Evolutionary conservation across 2,888 invertebrate species (phyloP), one percentile per base, ranked within the genome.

Genomic region (Theretra japonica): DNA sequence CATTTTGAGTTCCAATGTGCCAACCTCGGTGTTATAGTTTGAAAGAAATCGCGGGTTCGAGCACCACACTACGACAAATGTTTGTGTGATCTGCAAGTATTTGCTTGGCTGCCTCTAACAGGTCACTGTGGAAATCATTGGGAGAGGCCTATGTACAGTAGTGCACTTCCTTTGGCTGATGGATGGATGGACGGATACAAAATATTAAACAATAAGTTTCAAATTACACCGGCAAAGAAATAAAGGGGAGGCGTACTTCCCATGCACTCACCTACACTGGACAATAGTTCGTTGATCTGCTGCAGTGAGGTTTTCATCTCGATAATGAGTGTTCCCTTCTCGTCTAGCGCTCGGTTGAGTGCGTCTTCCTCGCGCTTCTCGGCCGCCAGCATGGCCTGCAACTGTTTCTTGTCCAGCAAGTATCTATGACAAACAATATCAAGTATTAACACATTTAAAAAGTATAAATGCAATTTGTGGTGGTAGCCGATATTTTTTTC

Each of bases 261-360:
- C 41, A 41, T 17, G 17, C 11, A 76, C 89, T 86, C 69, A 92
- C 93, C 91, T 6, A 93, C 92, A 68, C 89, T 92, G 0, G 94
- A 89, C 0, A 95, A 83, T 73, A 96, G 89, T 69, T 95, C 93
- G 72, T 95, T 92, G 77, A 96, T 93, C 79, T 95, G 96, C 80
- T 95, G 95, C 72, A 96, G 81, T 0, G 95, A 95, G 0, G 94
- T 95, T 80, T 95, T 95, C 83, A 96, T 94, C 76, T 95, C 93
- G 56, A 96, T 95, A 56, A 96, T 89, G 25, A 96, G 86, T 76
- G 91, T 88, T 0, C 95, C 95, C 72, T 94, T 94, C 21, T 87
- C 88, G 78, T 95, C 90, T 30, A 95, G 87, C 4, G 90, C 73
- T n/a, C 83, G 86, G 2, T 86, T 90, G 0, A 92, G 83, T 50